Evolutionary conservation across 2,113 vertebrate genomes (phyloP).

Genomic region (Pao palembangensis): DNA sequence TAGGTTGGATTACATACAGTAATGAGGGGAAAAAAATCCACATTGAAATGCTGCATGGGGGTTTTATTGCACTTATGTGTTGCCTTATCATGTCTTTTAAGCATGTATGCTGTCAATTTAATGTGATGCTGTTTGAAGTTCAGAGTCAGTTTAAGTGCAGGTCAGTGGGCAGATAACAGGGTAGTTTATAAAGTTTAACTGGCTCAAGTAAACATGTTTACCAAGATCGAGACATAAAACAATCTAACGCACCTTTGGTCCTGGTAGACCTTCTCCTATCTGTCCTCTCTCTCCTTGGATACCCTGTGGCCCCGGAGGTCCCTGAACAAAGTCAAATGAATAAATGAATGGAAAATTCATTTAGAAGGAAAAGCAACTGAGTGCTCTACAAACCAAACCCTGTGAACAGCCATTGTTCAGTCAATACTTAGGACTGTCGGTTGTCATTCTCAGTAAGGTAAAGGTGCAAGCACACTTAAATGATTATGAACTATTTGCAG

Average conservation of each 20-base stretch:
- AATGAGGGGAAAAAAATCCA: slow-evolving; percentile 19
- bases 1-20: neutral
- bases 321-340: slow-evolving; percentile 64
- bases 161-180: neutral
- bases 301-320: slow-evolving; percentile 86
- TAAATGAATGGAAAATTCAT: neutral
- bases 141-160: slow-evolving; percentile 8
- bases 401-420: neutral
- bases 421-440: too few relatives aligned
- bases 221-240: slow-evolving; percentile 12
- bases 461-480: too few relatives aligned
- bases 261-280: slow-evolving; percentile 84
- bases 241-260: slow-evolving; percentile 78
- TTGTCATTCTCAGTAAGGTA: too few relatives aligned
- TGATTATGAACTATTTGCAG: too few relatives aligned
- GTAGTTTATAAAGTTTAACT: neutral
- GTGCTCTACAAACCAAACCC: neutral
- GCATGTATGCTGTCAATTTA: slow-evolving; percentile 22
- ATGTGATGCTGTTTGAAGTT: slow-evolving; percentile 25
- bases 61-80: slow-evolving; percentile 21
- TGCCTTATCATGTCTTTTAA: slow-evolving; percentile 18
- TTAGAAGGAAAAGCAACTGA: neutral
- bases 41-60: neutral
- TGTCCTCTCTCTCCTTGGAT: slow-evolving; percentile 83
- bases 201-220: too few relatives aligned